Base-by-base conservation (phyloP, 2,888 invertebrate genomes). In the Phorcus lineatus region DNA sequence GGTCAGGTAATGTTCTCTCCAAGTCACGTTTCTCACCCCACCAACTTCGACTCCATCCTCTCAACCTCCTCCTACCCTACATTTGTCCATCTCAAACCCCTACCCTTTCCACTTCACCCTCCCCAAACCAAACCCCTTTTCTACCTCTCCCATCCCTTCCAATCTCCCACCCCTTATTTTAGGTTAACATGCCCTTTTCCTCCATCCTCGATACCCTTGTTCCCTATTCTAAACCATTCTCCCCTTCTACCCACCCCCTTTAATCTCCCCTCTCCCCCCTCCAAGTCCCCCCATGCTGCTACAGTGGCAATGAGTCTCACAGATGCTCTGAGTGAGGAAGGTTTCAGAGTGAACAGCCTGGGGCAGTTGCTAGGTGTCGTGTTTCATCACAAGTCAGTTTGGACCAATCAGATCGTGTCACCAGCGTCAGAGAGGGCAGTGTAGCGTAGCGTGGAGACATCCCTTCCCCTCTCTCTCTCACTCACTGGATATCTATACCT, bases 351-450 rank as follows among this genome's bases (percentile, higher is more conserved):
- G 36, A 36, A 13, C 17, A 11, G 62, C 28, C 62, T 62, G 28
- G 62, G 62, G 62, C 62, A 62, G 62, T 62, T 62, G 62, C 62
- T 62, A 62, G 62, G 62, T 62, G 28, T 62, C 28, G 62, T 24
- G 62, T 62, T 62, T 62, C 62, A 62, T 62, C 62, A 62, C 62
- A 62, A 62, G 62, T 62, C 16, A 17, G 62, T 28, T 28, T 28
- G 16, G 62, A 62, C 62, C 62, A 62, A 62, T 62, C 62, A 62
- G 62, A 28, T 11, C 28, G 17, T 62, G 62, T 62, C 28, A 62
- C 62, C 24, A 62, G 62, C 62, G 62, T 62, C 13, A 47, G 62
- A 28, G 62, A 28, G 62, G 28, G 22, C 62, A 28, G 62, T 28
- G 62, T 28, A 62, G 62, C 62, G 24, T 62, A 62, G 62, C 62